Conservation (phyloP, 1,140 invertebrate species). For the Bicyclus anynana region DNA sequence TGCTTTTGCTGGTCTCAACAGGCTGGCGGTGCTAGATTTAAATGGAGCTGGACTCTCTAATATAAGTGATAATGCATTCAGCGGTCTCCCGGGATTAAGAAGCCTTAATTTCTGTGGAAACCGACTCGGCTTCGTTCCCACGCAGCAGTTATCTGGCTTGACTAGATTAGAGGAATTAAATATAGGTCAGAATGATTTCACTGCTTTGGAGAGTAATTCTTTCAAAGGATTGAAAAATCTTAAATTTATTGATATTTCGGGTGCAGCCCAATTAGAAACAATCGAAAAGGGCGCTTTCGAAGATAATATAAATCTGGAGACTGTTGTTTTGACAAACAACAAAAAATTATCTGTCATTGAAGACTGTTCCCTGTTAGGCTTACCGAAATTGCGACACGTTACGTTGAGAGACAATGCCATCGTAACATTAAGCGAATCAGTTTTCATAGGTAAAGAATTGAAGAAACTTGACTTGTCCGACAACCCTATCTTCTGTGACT, state of each 20-base stretch:
- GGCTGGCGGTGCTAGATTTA: conserved; percentile 86
- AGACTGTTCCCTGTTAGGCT: conserved; percentile 84
- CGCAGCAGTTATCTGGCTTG: conserved; percentile 83
- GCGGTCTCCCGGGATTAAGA: conserved; percentile 84
- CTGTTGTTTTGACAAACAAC: conserved; percentile 85
- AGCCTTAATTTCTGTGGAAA: conserved; percentile 89
- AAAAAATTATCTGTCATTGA: conserved; percentile 84
- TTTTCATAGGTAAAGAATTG: conserved; percentile 88
- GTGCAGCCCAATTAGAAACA: conserved; percentile 82
- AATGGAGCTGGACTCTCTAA: conserved; percentile 87
- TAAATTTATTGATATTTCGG: conserved; percentile 86
- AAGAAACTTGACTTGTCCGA: conserved; percentile 86
- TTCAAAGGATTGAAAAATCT: conserved; percentile 88
- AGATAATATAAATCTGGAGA: conserved; percentile 89
- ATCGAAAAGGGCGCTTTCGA: conserved; percentile 87
- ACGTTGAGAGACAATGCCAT: conserved; percentile 89
- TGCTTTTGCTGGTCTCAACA: conserved; percentile 85
- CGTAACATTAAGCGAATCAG: conserved; percentile 83
- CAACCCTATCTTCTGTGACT: conserved; percentile 90
- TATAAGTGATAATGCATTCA: conserved; percentile 86
- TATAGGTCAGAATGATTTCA: conserved; percentile 90
- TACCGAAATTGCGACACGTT: conserved; percentile 87
- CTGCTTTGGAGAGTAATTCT: conserved; percentile 81
- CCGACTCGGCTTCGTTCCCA: conserved; percentile 85
- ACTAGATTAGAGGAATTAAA: conserved; percentile 86